A percentile compares a stretch with the other conserved stretches of the same genome.
Evolutionary conservation across 2,113 vertebrate genomes (phyloP).

Genomic region (Emydocephalus ijimae): DNA sequence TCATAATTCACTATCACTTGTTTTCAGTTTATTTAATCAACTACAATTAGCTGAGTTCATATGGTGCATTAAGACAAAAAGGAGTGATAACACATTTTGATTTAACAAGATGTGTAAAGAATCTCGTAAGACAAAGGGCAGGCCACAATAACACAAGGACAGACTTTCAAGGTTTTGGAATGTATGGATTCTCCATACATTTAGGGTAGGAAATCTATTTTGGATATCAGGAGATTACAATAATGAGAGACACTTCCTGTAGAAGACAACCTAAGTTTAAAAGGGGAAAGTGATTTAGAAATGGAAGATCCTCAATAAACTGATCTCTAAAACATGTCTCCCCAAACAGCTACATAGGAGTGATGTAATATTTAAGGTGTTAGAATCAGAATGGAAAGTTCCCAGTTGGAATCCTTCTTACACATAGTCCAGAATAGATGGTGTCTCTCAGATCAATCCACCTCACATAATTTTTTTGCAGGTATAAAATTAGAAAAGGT

Average conservation of each 20-base stretch:
- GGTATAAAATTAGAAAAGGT: background rate
- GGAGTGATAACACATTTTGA: background rate
- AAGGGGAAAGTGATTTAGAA: background rate
- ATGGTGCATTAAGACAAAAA: background rate
- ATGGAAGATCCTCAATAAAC: background rate
- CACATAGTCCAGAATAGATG: background rate
- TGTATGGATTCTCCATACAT: background rate
- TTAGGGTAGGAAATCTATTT: background rate
- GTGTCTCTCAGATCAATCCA: background rate
- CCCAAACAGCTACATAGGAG: background rate
- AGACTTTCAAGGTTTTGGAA: background rate
- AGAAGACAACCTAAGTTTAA: background rate
- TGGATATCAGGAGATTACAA: background rate
- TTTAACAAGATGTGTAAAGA: background rate
- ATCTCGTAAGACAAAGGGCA: background rate
- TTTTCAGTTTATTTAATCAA: background rate
- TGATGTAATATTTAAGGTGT: background rate
- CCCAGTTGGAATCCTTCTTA: background rate
- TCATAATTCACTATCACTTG: background rate
- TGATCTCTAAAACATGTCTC: background rate
- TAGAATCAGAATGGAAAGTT: background rate
- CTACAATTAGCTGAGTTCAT: background rate
- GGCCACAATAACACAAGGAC: background rate
- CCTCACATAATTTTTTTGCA: background rate
- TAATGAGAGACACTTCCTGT: background rate